Conservation (phyloP, 2,113 vertebrate species). For the Petroica traversi region DNA sequence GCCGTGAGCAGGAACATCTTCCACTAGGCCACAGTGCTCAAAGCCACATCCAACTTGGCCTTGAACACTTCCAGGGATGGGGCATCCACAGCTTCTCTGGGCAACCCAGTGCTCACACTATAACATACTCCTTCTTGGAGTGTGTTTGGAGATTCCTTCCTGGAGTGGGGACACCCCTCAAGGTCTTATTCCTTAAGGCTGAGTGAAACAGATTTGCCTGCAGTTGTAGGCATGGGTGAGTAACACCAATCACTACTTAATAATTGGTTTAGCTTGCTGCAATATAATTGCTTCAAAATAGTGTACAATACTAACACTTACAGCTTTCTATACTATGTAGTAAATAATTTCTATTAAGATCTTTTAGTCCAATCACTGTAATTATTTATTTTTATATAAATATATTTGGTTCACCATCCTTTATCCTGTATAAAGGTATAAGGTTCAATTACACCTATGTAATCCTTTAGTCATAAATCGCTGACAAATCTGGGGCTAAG, state of each 20-base stretch:
- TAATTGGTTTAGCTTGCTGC: background rate
- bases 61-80: background rate
- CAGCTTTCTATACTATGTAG: background rate
- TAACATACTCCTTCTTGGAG: background rate
- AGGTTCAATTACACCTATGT: background rate
- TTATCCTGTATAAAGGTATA: background rate
- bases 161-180: background rate
- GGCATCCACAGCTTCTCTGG: background rate
- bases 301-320: background rate
- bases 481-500: background rate
- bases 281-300: background rate
- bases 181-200: background rate
- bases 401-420: background rate
- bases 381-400: background rate
- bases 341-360: background rate
- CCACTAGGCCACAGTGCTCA: background rate
- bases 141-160: background rate
- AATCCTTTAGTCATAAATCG: background rate
- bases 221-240: accelerated
- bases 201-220: background rate
- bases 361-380: background rate
- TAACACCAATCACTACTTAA: background rate
- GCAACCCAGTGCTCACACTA: background rate
- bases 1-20: background rate
- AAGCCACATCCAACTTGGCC: background rate